phyloP scores from a whole-genome alignment of 2,113 vertebrate genomes.

The Zosterops borbonicus region DNA sequence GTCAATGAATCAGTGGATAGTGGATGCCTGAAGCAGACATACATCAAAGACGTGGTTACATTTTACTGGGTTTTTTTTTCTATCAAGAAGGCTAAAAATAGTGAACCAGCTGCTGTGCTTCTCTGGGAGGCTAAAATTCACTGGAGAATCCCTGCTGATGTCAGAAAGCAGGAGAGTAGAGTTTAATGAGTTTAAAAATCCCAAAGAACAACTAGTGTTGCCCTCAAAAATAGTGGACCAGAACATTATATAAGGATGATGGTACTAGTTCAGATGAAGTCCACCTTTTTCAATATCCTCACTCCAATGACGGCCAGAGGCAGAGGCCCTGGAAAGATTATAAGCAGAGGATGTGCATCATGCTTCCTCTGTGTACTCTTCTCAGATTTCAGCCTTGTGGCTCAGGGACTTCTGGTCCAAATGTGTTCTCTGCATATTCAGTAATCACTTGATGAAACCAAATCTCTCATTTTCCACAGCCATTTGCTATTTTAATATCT shows the following conservation, averaged over 20 bases:
- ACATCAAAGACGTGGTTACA: not conserved
- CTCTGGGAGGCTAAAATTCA: not conserved
- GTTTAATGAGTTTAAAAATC: not conserved
- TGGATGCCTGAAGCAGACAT: not conserved
- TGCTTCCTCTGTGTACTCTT: not conserved
- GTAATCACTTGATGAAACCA: not conserved
- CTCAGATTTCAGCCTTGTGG: not conserved
- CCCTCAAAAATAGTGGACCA: not conserved
- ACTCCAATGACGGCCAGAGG: not conserved
- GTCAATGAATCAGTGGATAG: constrained; percentile 2
- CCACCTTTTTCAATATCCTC: not conserved
- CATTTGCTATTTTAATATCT: not conserved
- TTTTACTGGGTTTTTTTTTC: not conserved
- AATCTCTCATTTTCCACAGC: not conserved
- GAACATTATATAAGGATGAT: not conserved
- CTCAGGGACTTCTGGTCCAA: not conserved
- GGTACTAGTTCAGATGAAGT: not conserved
- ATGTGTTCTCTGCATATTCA: not conserved
- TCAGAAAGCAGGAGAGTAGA: not conserved
- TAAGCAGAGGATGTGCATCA: not conserved
- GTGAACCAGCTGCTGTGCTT: constrained; percentile 17
- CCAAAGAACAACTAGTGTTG: not conserved
- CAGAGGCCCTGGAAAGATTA: not conserved
- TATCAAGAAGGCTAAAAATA: constrained; percentile 18
- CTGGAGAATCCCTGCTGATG: constrained; percentile 39